These are phyloP conservation scores for Melanotaenia maccullochi DNA, from an alignment of 2,797 vertebrate species.

Conservation along the genomic window DNA sequence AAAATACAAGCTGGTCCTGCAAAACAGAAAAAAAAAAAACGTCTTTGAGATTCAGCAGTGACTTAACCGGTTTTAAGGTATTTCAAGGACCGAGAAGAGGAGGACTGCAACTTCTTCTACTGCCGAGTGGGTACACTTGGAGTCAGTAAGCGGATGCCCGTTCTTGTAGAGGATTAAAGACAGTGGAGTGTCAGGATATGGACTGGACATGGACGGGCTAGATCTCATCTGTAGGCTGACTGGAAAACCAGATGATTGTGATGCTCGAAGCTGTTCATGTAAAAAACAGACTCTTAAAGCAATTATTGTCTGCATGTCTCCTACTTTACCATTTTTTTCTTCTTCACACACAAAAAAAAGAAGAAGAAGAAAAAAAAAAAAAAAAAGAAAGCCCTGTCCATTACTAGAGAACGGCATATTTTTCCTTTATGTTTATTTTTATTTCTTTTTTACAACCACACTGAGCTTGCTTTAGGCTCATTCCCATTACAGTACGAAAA, in stretches of 20 bases:
- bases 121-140: constrained; percentile 40
- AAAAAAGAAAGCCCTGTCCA: constrained; percentile 35
- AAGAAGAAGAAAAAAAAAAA: constrained; percentile 13
- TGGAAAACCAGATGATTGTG: constrained; percentile 40
- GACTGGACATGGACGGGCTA: constrained; percentile 32
- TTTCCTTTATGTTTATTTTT: constrained; percentile 55
- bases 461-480: constrained; percentile 48
- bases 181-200: constrained; percentile 43
- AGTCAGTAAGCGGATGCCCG: constrained; percentile 24
- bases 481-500: constrained; percentile 76
- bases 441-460: constrained; percentile 55
- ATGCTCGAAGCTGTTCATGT: constrained; percentile 45
- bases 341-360: constrained; percentile 14
- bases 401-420: constrained; percentile 47
- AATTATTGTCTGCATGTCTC: constrained; percentile 33
- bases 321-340: constrained; percentile 23
- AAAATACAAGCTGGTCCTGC: constrained; percentile 74
- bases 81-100: constrained; percentile 42
- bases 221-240: constrained; percentile 45
- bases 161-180: constrained; percentile 38
- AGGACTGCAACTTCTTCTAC: constrained; percentile 56
- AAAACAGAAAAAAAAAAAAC: constrained; percentile 53
- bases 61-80: constrained; percentile 53
- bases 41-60: constrained; percentile 68
- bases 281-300: constrained; percentile 29